phyloP scores from a whole-genome alignment of 2,888 invertebrate genomes.

The Athalia cordata region DNA sequence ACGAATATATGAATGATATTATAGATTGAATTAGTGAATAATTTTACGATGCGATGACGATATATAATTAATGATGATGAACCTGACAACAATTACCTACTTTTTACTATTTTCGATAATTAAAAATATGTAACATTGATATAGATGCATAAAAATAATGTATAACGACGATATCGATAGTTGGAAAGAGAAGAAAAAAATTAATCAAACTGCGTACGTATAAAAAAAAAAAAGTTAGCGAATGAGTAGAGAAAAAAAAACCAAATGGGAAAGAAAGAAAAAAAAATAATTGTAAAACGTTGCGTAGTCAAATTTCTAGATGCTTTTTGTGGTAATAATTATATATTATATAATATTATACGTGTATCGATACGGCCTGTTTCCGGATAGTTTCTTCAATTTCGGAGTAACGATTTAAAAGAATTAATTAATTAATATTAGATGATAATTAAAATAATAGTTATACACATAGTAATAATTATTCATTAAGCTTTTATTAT shows the following conservation, averaged over 20 bases:
- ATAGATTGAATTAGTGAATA: background rate
- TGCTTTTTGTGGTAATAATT: slow-evolving; percentile 62
- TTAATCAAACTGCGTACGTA: no score
- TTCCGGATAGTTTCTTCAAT: slow-evolving; percentile 2
- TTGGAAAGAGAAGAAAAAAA: no score
- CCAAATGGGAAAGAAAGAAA: no score
- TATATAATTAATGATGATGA: no score
- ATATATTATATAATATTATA: slow-evolving; percentile 53
- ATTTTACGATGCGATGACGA: no score
- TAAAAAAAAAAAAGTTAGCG: no score
- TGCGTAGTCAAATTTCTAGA: slow-evolving; percentile 59
- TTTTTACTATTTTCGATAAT: slow-evolving; percentile 66
- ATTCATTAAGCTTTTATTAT: background rate
- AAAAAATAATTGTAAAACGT: slow-evolving; percentile 45
- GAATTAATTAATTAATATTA: no score
- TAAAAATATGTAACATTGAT: slow-evolving; percentile 49
- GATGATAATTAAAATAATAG: slow-evolving; percentile 25
- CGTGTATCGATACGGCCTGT: slow-evolving; percentile 3
- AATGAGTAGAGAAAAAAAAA: no score
- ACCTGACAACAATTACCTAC: slow-evolving; percentile 48
- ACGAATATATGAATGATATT: background rate
- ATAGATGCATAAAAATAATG: no score
- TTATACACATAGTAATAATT: slow-evolving; percentile 27
- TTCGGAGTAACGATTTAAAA: no score
- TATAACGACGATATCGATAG: no score